Conservation (phyloP, 2,113 vertebrate species). For the Gasterosteus aculeatus region DNA sequence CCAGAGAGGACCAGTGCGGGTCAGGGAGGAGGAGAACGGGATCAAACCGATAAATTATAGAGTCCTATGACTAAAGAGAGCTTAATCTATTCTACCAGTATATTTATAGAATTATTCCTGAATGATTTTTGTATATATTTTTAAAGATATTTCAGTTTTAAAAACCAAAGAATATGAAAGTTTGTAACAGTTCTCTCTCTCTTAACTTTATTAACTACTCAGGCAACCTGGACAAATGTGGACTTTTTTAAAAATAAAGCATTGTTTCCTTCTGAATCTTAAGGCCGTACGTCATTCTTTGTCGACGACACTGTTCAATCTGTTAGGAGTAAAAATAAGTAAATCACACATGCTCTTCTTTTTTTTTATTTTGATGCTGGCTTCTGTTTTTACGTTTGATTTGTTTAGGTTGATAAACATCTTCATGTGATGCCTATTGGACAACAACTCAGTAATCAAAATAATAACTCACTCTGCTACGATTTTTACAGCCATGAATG, state of each 20-base stretch:
- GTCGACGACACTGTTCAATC: not conserved
- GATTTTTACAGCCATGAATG: not conserved
- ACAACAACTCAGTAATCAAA: not conserved
- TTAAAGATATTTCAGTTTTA: not conserved
- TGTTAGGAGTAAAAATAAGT: not conserved
- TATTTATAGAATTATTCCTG: not conserved
- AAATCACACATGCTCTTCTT: not conserved
- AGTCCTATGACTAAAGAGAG: not conserved
- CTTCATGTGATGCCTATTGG: not conserved
- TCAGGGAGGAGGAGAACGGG: not conserved
- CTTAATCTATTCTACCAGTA: not conserved
- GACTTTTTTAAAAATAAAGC: conserved; percentile 9
- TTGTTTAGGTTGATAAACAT: not conserved
- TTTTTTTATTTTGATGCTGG: not conserved
- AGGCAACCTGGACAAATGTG: not conserved
- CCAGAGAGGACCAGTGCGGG: not conserved
- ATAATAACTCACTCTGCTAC: not conserved
- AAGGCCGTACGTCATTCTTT: not conserved
- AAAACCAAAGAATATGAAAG: not conserved
- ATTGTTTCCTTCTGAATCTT: not conserved
- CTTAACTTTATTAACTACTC: not conserved
- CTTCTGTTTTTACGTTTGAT: not conserved
- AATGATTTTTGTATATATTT: not conserved
- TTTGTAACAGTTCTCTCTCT: not conserved
- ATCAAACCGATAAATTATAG: not conserved